Percentiles rank a stretch among this genome's conserved stretches.
Conservation (phyloP, 2,797 vertebrate species). For the Gallinago nigripennis region DNA sequence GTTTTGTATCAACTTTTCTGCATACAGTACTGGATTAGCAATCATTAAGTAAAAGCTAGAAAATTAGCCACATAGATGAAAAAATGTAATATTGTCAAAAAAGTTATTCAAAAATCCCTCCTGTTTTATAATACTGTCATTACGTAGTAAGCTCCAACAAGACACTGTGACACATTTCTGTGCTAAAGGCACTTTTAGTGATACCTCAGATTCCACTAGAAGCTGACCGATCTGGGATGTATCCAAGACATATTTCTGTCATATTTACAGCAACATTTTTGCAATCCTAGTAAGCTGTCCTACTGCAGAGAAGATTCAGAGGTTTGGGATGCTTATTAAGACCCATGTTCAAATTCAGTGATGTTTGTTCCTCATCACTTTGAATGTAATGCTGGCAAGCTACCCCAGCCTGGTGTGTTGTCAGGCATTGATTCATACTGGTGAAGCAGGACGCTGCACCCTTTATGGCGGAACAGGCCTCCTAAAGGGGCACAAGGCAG, state of each 20-base stretch:
- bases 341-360: neutral
- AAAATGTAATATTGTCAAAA: neutral
- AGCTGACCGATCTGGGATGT: neutral
- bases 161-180: neutral
- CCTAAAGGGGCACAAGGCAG: neutral
- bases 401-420: neutral
- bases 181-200: neutral
- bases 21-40: neutral
- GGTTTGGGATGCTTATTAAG: neutral
- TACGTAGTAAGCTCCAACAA: neutral
- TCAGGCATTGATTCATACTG: neutral
- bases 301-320: neutral
- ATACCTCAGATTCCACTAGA: neutral
- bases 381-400: neutral
- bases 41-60: neutral
- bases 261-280: neutral
- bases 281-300: neutral
- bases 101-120: neutral
- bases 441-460: neutral
- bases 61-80: neutral
- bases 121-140: neutral
- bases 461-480: neutral
- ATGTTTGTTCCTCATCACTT: neutral
- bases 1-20: neutral
- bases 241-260: neutral